Evolutionary conservation across 2,113 vertebrate species (phyloP).

Genomic region (Tautogolabrus adspersus): DNA sequence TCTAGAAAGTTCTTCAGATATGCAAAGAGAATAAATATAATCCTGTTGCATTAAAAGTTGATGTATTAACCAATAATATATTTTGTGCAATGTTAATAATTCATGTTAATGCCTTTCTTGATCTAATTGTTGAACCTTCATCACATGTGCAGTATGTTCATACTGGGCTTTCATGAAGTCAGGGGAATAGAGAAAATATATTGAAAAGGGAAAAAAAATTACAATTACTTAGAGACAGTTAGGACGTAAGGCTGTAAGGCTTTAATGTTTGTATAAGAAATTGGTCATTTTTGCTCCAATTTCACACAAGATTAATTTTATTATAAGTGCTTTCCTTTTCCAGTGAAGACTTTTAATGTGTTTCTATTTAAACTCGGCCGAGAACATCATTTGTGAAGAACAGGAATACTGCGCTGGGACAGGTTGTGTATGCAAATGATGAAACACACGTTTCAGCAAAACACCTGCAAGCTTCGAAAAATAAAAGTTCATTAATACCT

Average conservation of each 20-base stretch:
- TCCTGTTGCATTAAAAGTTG: too few relatives aligned
- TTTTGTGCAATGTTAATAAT: too few relatives aligned
- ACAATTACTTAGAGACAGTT: neutral
- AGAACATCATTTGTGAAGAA: constrained; percentile 3
- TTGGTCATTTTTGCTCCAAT: constrained; percentile 16
- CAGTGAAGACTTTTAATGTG: constrained; percentile 14
- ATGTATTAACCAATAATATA: too few relatives aligned
- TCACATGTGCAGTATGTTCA: too few relatives aligned
- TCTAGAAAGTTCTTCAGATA: too few relatives aligned
- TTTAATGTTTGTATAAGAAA: neutral
- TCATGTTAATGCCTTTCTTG: too few relatives aligned
- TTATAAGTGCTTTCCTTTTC: neutral
- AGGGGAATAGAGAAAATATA: too few relatives aligned
- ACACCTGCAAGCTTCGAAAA: neutral
- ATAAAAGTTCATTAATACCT: neutral
- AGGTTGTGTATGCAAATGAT: constrained; percentile 1
- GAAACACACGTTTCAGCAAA: neutral
- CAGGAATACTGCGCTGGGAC: neutral
- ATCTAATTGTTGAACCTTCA: too few relatives aligned
- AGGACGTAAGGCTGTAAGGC: too few relatives aligned
- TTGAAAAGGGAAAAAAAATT: neutral
- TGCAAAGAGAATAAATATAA: too few relatives aligned
- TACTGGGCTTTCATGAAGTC: too few relatives aligned
- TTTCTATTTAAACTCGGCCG: neutral
- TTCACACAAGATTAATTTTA: constrained; percentile 41